These are phyloP conservation scores for Megaptera novaeangliae DNA, from an alignment of 2,113 vertebrate species.

Conservation along the genomic window DNA sequence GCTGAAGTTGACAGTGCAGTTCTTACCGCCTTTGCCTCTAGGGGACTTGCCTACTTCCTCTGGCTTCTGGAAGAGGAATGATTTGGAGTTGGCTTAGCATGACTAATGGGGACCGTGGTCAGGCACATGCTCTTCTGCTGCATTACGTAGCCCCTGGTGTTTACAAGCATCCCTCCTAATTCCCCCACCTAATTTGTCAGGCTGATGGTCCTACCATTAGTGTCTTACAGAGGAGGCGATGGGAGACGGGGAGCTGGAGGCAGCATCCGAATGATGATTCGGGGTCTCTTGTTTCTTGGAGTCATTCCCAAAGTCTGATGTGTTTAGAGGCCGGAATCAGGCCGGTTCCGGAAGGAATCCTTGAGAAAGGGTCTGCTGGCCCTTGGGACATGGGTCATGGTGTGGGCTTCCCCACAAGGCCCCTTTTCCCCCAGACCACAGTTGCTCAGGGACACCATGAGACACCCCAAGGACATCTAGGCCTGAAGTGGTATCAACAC, in stretches of 20 bases:
- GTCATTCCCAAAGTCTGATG: not conserved
- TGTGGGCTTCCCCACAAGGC: not conserved
- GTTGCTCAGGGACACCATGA: not conserved
- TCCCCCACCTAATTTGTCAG: not conserved
- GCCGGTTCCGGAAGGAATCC: not conserved
- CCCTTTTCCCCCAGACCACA: not conserved
- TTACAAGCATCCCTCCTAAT: not conserved
- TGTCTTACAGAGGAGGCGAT: not conserved
- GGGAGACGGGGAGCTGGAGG: not conserved
- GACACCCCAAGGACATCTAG: not conserved
- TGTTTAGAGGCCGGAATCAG: not conserved
- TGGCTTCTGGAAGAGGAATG: conserved; percentile 6
- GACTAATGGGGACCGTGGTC: not conserved
- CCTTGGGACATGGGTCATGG: not conserved
- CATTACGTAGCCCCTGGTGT: not conserved
- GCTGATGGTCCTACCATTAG: not conserved
- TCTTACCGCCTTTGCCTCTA: not conserved
- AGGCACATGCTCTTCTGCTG: not conserved
- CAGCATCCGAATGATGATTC: not conserved
- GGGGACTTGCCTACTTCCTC: not conserved
- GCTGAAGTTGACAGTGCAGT: not conserved
- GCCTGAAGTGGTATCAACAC: not conserved
- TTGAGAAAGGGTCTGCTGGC: not conserved
- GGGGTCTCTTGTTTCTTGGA: not conserved
- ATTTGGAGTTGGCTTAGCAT: not conserved